Base-by-base conservation (phyloP, 2,797 vertebrate species). In the Coendou prehensilis region DNA sequence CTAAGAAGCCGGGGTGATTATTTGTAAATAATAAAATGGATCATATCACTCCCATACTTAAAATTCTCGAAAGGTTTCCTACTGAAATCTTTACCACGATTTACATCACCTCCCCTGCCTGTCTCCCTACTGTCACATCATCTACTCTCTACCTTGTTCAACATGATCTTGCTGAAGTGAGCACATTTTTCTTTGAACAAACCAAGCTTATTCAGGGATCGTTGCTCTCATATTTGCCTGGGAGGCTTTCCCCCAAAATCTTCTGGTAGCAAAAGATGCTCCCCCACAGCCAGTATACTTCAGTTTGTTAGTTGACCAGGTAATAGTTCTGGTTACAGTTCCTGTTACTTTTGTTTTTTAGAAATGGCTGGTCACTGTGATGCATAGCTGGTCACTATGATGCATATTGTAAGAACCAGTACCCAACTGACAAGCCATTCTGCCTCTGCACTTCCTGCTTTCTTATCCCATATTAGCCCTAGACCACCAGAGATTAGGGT, bases 111-210 rank as follows among this genome's bases (percentile, higher is more conserved):
- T 83, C 22, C 37, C 33, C 9, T 23, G 0, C 63, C 13, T 2
- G 1, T 76, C 50, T 96, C 67, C 76, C 20, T 52, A 10, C 52
- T 28, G 18, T 67, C 75, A 69, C 11, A 2, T 37, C 13, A 63
- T 83, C 33, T 0, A 5, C 3, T 69, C 17, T 89, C 26, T 71
- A 41, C 59, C n/a, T 92, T 41, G 10, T 52, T 94, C 80, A 64
- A 41, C 4, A 6, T 37, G 41, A 82, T 82, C 47, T 28, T 57
- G 67, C 10, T 30, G 57, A n/a, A 64, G 80, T 14, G 26, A 30
- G 15, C 10, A 33, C 64, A 20, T 75, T 90, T n/a, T 61, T 47
- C 30, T 89, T 91, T 26, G 30, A 93, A 87, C 18, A 71, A 78
- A 33, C 20, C 1, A 45, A 52, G 22, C 5, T 73, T 37, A 17